A percentile compares a stretch with the other conserved stretches of the same genome.
These are phyloP conservation scores for Cataglyphis altisquamis DNA, from an alignment of 2,888 invertebrate species.

Conservation along the genomic window DNA sequence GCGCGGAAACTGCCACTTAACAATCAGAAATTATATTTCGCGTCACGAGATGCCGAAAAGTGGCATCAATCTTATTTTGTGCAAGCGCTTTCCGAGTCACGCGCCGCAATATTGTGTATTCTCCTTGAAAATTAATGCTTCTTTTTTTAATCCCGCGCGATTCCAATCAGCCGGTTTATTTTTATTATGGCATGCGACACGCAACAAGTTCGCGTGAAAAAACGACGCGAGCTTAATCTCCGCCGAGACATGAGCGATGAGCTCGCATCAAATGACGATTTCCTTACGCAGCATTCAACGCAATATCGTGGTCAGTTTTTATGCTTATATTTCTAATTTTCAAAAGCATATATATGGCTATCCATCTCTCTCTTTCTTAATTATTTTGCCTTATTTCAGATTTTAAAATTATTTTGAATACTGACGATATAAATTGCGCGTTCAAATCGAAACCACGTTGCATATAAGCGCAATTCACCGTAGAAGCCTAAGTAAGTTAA, in stretches of 20 bases:
- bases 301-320: not conserved
- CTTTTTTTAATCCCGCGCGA: slow-evolving; percentile 14
- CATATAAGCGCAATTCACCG: not conserved
- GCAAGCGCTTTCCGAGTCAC: slow-evolving; percentile 7
- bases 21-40: slow-evolving; percentile 31
- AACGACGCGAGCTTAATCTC: slow-evolving; percentile 38
- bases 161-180: slow-evolving; percentile 40
- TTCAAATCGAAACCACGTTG: not conserved
- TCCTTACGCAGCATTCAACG: slow-evolving; percentile 17
- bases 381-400: not conserved
- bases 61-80: slow-evolving; percentile 40
- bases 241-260: slow-evolving; percentile 35
- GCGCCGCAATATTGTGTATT: not conserved
- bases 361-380: not conserved
- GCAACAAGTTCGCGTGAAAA: slow-evolving; percentile 74
- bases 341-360: not conserved
- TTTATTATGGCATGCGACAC: slow-evolving; percentile 66
- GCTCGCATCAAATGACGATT: slow-evolving; percentile 23
- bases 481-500: slow-evolving; percentile 22
- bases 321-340: slow-evolving; percentile 1
- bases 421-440: not conserved
- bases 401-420: not conserved
- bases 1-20: not conserved
- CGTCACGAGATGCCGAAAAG: slow-evolving; percentile 19
- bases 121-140: slow-evolving; percentile 40